Evolutionary conservation across 2,113 vertebrate genomes (phyloP).

Genomic region (Loxodonta africana): DNA sequence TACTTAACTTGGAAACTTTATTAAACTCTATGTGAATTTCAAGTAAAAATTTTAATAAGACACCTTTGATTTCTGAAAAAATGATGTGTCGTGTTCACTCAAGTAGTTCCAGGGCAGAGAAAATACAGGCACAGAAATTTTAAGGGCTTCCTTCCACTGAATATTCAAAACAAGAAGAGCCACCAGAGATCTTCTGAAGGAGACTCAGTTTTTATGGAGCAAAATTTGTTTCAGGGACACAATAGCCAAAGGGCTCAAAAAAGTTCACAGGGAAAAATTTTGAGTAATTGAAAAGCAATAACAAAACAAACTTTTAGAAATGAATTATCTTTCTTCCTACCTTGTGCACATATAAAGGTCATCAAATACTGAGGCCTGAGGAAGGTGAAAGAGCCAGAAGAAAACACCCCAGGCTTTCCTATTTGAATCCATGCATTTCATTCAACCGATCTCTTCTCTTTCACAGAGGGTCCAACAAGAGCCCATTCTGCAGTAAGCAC

Average conservation of each 20-base stretch:
- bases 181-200: conserved; percentile 28
- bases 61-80: conserved; percentile 25
- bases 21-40: conserved; percentile 43
- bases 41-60: conserved; percentile 63
- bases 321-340: neutral
- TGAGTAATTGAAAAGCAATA: neutral
- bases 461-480: neutral
- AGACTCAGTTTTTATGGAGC: neutral
- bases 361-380: neutral
- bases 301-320: neutral
- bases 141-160: conserved; percentile 19
- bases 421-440: neutral
- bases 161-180: conserved; percentile 20
- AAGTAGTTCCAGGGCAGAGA: conserved; percentile 50
- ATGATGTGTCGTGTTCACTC: neutral
- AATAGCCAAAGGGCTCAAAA: neutral
- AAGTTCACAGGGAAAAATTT: neutral
- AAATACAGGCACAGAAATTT: conserved; percentile 45
- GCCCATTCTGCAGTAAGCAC: neutral
- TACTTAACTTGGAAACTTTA: conserved; percentile 19
- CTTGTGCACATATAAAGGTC: neutral
- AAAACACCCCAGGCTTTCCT: neutral
- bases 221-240: conserved; percentile 14
- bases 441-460: neutral
- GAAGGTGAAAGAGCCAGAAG: neutral